Evolutionary conservation across 92 coral and sea anemone genomes (phyloP).

Genomic region (Pocillopora meandrina): DNA sequence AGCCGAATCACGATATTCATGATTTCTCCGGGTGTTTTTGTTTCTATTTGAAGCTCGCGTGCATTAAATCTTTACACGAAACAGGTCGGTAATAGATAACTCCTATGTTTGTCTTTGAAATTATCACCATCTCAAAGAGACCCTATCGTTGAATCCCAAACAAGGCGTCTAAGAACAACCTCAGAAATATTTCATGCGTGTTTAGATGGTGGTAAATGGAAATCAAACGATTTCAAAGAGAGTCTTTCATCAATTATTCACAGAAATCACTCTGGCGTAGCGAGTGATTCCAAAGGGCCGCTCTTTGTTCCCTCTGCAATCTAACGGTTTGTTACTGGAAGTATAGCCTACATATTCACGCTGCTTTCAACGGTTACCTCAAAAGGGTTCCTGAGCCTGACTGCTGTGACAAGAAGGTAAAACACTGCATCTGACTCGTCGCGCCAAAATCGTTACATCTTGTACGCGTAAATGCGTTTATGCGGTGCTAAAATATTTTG

Average conservation of each 20-base stretch:
- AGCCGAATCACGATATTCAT: neutral
- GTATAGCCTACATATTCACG: slow-evolving; percentile 4
- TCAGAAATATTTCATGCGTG: slow-evolving; percentile 43
- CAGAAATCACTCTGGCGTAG: slow-evolving; percentile 44
- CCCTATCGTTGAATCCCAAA: neutral
- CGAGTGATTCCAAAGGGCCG: slow-evolving; percentile 31
- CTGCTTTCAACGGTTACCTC: slow-evolving; percentile 17
- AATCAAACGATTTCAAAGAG: slow-evolving; percentile 53
- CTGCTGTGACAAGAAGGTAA: slow-evolving; percentile 22
- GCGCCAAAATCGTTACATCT: slow-evolving; percentile 20
- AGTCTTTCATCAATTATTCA: slow-evolving; percentile 44
- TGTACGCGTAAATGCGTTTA: neutral
- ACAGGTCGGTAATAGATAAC: too few species aligned
- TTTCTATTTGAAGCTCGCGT: neutral
- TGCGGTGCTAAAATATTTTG: slow-evolving; percentile 31
- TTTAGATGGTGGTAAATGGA: slow-evolving; percentile 48
- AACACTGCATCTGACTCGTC: neutral
- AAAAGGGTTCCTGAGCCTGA: slow-evolving; percentile 1
- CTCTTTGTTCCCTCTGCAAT: slow-evolving; percentile 40
- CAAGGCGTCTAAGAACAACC: slow-evolving; percentile 16
- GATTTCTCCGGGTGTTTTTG: neutral
- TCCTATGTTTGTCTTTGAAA: neutral
- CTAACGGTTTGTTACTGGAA: slow-evolving; percentile 29
- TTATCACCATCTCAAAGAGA: neutral
- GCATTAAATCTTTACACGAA: neutral